Evolutionary conservation across 64 coral and sea anemone genomes (phyloP), one percentile per base, ranked within the genome.

Genomic region (Actinia equina): DNA sequence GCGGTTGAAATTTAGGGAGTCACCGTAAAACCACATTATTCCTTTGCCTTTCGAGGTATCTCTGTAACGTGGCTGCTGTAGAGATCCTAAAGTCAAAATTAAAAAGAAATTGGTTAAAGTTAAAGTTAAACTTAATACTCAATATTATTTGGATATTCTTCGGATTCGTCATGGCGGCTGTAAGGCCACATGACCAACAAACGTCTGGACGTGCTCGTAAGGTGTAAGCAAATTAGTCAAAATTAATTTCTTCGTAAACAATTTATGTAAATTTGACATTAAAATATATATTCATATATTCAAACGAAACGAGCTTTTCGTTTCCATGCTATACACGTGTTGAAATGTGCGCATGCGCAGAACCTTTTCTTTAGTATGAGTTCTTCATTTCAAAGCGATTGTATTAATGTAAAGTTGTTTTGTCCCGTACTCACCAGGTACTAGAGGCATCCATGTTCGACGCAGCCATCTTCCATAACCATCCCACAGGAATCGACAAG

Each of bases 401-500:
- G 46, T 6, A 1, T 49, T 49, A 49, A 49, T 49, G 46, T 2
- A 6, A 49, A 49, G 46, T 49, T 6, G 4, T 49, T 49, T 49
- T 49, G 46, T 49, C 46, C 46, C 46, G 62, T 41, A 18, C 79
- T 77, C 41, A 92, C 91, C 91, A 77, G 86, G 63, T 23, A 92
- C 19, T 6, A 88, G 60, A 19, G 91, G 86, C 1, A 19, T 79
- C 91, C 91, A 92, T 30, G 82, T 77, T 51, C 83, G 55, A 59
- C 87, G 85, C 2, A 83, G 51, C 91, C 91, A 92, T 43, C 62
- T 19, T 15, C 91, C 91, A 44, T 88, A 92, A 51, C 91, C 91
- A 61, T 92, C 91, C 91, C 91, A 92, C 14, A 92, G 41, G 80
- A 92, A 92, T 52, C 87, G 87, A 82, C 91, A 92, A 63, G 86